phyloP scores from a whole-genome alignment of 2,797 vertebrate genomes.

The Argyrosomus regius region DNA sequence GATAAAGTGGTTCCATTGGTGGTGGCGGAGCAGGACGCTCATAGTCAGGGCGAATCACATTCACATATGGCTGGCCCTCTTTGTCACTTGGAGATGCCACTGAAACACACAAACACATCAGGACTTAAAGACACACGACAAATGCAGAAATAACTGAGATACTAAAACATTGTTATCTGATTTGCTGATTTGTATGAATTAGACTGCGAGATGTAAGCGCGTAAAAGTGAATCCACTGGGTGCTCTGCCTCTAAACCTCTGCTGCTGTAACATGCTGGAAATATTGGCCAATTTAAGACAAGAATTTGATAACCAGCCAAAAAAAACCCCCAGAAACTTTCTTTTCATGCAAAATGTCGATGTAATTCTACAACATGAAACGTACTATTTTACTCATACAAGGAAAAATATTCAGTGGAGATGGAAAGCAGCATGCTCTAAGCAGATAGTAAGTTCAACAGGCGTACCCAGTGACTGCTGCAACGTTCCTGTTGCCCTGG shows the following conservation, averaged over 20 bases:
- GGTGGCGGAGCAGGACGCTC: conserved; percentile 74
- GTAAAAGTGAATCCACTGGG: background rate
- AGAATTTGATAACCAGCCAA: background rate
- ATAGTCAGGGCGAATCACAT: conserved; percentile 75
- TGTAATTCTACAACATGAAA: background rate
- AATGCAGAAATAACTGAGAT: background rate
- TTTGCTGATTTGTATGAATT: background rate
- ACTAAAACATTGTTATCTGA: background rate
- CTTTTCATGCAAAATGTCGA: background rate
- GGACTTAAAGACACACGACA: background rate
- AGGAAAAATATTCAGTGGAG: background rate
- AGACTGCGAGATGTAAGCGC: background rate
- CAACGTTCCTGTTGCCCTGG: conserved; percentile 85
- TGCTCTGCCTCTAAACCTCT: background rate
- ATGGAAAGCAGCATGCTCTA: background rate
- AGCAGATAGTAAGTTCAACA: conserved; percentile 8
- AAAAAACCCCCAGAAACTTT: background rate
- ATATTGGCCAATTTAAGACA: background rate
- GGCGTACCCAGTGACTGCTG: conserved; percentile 70
- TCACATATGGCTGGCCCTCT: conserved; percentile 48
- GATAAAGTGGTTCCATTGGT: conserved; percentile 86
- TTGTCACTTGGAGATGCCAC: conserved; percentile 29
- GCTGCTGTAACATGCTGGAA: background rate
- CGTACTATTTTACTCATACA: background rate
- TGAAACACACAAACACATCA: conserved; percentile 19